These are phyloP conservation scores for Onychorhynchus coronatus DNA, from an alignment of 2,113 vertebrate species.

Conservation along the genomic window DNA sequence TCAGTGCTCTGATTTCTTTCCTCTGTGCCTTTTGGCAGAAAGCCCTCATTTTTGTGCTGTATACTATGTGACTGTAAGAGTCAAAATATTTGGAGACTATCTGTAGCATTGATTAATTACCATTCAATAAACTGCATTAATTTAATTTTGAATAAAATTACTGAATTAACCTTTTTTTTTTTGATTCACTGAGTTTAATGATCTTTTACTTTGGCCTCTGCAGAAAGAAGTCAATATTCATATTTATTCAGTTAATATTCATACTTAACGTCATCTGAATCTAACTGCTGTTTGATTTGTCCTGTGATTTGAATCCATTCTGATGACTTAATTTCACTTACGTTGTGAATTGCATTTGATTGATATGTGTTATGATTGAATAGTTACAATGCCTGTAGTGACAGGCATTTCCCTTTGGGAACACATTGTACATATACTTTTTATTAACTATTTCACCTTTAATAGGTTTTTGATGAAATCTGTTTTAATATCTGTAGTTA, in stretches of 20 bases:
- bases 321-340: not conserved
- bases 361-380: not conserved
- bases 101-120: not conserved
- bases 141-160: not conserved
- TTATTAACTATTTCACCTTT: not conserved
- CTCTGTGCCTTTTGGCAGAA: not conserved
- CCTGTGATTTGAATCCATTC: not conserved
- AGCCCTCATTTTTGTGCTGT: not conserved
- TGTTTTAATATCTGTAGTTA: not conserved
- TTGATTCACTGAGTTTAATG: not conserved
- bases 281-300: not conserved
- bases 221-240: not conserved
- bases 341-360: not conserved
- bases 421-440: not conserved
- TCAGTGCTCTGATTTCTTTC: not conserved
- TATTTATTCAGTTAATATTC: not conserved
- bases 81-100: not conserved
- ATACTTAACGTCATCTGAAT: not conserved
- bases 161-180: not conserved
- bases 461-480: not conserved
- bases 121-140: not conserved
- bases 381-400: not conserved
- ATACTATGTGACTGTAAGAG: not conserved
- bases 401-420: not conserved
- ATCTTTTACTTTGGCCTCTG: not conserved